These are phyloP conservation scores for Paramisgurnus dabryanus DNA, from an alignment of 2,113 vertebrate species.

Conservation along the genomic window DNA sequence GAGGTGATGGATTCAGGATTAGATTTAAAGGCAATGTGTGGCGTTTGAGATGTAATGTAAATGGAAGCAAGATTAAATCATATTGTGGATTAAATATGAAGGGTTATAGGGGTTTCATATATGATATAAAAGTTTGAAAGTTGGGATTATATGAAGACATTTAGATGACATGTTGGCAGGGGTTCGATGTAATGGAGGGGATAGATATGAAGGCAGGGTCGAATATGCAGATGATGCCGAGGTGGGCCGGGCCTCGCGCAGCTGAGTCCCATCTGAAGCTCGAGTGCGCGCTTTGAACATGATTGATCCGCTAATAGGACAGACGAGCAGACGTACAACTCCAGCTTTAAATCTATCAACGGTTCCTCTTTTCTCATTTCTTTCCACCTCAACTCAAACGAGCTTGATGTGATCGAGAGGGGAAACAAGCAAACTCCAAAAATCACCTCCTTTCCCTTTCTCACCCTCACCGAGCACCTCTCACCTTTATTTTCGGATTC, in stretches of 20 bases:
- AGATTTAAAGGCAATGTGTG: no score
- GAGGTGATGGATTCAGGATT: no score
- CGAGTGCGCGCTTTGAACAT: conserved; percentile 54
- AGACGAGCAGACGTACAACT: conserved; percentile 54
- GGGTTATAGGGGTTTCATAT: no score
- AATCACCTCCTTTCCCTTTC: conserved; percentile 59
- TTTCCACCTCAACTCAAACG: conserved; percentile 55
- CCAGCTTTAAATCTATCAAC: conserved; percentile 53
- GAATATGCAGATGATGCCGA: conserved; percentile 11
- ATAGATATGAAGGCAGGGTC: conserved; percentile 1
- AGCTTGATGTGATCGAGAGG: conserved; percentile 61
- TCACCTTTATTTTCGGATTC: conserved; percentile 63
- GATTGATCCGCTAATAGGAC: conserved; percentile 63
- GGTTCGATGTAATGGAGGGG: conserved; percentile 16
- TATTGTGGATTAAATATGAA: no score
- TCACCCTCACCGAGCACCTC: conserved; percentile 65
- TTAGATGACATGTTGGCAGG: background rate
- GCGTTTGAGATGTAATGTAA: no score
- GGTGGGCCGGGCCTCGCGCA: conserved; percentile 57
- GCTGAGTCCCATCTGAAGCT: conserved; percentile 60
- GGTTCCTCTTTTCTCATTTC: conserved; percentile 52
- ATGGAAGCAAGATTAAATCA: no score
- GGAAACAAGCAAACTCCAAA: conserved; percentile 35
- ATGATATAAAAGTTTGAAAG: background rate
- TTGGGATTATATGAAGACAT: background rate